Evolutionary conservation across 2,113 vertebrate genomes (phyloP), one percentile per base, ranked within the genome.

Genomic region (Paramormyrops kingsleyae): DNA sequence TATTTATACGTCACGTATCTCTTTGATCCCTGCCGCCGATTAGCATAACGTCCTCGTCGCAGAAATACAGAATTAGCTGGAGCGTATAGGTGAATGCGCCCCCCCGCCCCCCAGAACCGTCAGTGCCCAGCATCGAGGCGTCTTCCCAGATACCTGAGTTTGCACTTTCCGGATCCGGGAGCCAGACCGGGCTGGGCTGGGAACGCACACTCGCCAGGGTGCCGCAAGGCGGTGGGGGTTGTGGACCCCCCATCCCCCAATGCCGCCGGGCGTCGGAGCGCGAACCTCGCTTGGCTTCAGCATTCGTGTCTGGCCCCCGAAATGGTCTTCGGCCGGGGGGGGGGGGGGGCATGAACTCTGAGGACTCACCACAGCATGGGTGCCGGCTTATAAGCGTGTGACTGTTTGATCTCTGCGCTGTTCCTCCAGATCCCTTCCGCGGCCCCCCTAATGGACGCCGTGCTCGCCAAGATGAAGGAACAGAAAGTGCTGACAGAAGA

Each of bases 391-490:
- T 80, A 42, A 42, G 35, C 13, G 17, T 42, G 31, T 80, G 15
- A 80, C 35, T 39, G 31, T 90, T 91, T 92, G 90, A 88, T 83
- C 90, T 87, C 93, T 4, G 94, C 5, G 86, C 95, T 96, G 91
- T 96, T 94, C 92, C 93, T 96, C 90, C 96, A 99, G 97, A 95
- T 97, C 96, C 97, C 97, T 93, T 98, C 97, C 96, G 97, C 96
- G 31, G 95, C 96, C 83, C 94, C 95, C 94, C 95, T 99, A 96
- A 95, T 97, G 95, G 97, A 98, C 94, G 95, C 96, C 89, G 35
- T 98, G 92, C 93, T 96, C 91, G 95, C 96, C 94, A 98, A 99
- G 97, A 97, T 99, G 96, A 97, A 97, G 95, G 97, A 98, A 94
- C 97, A 95, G 94, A 97, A 97, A 94, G 97, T 96, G 94, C 96